These are phyloP conservation scores for Notarius quadriscutis DNA, from an alignment of 2,113 vertebrate species.

Conservation along the genomic window DNA sequence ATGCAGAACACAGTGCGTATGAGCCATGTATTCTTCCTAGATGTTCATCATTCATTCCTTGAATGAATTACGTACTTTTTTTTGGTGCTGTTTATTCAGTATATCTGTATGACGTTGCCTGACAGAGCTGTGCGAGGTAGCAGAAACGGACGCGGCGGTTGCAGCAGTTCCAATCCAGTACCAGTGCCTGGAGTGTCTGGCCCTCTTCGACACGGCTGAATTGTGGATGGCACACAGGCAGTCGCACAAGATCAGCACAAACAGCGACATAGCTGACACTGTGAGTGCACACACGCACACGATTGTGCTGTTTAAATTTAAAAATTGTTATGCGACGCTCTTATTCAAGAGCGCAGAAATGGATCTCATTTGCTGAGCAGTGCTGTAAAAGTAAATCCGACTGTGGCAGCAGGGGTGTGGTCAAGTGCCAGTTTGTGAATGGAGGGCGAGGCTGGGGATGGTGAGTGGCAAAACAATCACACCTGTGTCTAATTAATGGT, in stretches of 20 bases:
- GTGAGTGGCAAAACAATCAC: too few species aligned
- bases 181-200: conserved; percentile 85
- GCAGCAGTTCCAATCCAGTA: conserved; percentile 78
- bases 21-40: neutral
- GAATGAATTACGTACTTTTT: neutral
- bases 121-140: conserved; percentile 70
- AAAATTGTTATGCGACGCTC: neutral
- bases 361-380: neutral
- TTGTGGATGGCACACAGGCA: conserved; percentile 83
- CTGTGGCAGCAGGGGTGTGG: too few species aligned
- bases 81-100: neutral
- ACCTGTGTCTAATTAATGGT: too few species aligned
- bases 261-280: conserved; percentile 64
- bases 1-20: conserved; percentile 66
- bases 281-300: conserved; percentile 51
- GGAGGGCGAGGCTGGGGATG: too few species aligned
- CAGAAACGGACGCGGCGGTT: conserved; percentile 57
- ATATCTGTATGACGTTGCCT: neutral
- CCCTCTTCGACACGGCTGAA: conserved; percentile 81
- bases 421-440: too few species aligned
- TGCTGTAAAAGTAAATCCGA: neutral
- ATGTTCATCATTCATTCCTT: neutral
- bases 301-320: neutral
- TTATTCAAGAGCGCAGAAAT: neutral
- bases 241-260: conserved; percentile 75